phyloP scores from a whole-genome alignment of 2,113 vertebrate genomes.

The Henicopernis longicauda region DNA sequence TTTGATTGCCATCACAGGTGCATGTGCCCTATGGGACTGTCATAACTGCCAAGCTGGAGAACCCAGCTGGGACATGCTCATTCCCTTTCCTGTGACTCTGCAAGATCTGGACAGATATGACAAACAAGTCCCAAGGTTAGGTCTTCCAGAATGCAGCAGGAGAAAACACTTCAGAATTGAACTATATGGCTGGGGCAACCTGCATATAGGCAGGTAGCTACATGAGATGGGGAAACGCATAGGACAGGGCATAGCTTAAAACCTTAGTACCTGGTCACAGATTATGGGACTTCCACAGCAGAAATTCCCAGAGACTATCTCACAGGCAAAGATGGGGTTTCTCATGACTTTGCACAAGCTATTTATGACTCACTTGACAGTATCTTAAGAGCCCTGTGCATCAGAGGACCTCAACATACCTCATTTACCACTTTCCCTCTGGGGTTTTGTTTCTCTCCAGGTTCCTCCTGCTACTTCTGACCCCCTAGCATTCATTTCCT shows the following conservation, averaged over 20 bases:
- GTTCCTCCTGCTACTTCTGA: conserved; percentile 34
- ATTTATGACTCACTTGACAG: neutral
- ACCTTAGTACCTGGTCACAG: neutral
- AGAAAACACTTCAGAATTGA: neutral
- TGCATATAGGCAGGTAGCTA: neutral
- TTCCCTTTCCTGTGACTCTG: neutral
- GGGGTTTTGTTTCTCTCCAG: neutral
- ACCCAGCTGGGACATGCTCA: neutral
- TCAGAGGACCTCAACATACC: neutral
- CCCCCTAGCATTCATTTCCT: conserved; percentile 58
- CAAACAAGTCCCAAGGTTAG: neutral
- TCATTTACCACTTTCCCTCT: neutral
- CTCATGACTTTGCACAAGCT: neutral
- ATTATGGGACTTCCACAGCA: neutral
- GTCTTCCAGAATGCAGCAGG: neutral
- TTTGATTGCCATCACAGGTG: neutral
- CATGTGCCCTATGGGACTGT: neutral
- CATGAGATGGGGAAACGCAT: neutral
- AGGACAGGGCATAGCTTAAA: neutral
- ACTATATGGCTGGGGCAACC: neutral
- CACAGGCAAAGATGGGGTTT: neutral
- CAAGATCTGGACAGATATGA: neutral
- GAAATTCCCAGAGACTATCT: neutral
- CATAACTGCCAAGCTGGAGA: neutral
- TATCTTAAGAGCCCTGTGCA: neutral